phyloP scores from a whole-genome alignment of 2,888 invertebrate species.

The Cecidostiba fungosa region DNA sequence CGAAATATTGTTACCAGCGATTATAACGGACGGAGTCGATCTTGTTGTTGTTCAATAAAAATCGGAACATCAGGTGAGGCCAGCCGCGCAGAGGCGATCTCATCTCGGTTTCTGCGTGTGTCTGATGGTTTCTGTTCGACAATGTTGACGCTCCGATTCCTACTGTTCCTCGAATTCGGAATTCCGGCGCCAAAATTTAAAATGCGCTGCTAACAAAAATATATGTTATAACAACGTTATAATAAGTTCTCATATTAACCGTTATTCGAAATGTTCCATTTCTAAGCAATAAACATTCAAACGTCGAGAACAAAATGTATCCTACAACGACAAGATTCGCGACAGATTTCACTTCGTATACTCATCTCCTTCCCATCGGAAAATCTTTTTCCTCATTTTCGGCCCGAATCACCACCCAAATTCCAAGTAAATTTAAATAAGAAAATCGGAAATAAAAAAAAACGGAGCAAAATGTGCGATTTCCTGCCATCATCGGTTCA shows the following conservation, averaged over 20 bases:
- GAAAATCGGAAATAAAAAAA: not conserved
- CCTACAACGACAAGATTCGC: not conserved
- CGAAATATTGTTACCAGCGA: not conserved
- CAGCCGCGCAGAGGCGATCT: not conserved
- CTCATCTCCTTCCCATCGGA: not conserved
- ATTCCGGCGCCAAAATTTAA: not conserved
- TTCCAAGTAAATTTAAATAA: not conserved
- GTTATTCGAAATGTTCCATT: not conserved
- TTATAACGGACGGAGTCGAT: not conserved
- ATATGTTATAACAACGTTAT: no score
- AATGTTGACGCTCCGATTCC: not conserved
- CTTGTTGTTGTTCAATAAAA: not conserved
- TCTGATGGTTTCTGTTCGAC: not conserved
- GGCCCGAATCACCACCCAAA: not conserved
- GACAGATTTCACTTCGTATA: not conserved
- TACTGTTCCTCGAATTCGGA: not conserved
- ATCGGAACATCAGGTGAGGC: not conserved
- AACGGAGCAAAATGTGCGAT: constrained; percentile 62
- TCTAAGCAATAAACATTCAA: not conserved
- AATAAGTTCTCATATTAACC: no score
- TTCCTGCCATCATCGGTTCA: constrained; percentile 73
- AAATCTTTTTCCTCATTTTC: not conserved
- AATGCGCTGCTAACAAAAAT: not conserved
- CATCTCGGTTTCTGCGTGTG: not conserved
- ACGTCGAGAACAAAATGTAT: not conserved